phyloP scores from a whole-genome alignment of 1,140 invertebrate species.

The Chironomus striatipennis region DNA sequence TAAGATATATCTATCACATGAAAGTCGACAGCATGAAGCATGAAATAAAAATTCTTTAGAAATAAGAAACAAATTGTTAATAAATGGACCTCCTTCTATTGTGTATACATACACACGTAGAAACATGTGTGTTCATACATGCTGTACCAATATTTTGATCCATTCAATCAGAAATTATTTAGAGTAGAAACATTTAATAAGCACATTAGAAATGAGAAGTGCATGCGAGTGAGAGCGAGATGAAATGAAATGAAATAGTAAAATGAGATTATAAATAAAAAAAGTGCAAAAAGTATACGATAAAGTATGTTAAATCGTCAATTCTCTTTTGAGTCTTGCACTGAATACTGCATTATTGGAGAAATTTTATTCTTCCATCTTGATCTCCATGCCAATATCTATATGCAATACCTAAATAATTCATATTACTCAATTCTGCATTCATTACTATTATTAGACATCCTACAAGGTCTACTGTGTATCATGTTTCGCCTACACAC shows the following conservation, averaged over 20 bases:
- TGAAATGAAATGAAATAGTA: not conserved
- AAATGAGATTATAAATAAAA: not conserved
- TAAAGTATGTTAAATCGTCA: not conserved
- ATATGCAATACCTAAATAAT: too few species aligned
- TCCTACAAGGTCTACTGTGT: not conserved
- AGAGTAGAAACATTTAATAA: slow-evolving; percentile 21
- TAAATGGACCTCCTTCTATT: not conserved
- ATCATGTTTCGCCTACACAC: not conserved
- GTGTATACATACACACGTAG: too few species aligned
- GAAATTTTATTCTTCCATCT: too few species aligned
- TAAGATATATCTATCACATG: not conserved
- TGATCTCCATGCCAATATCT: too few species aligned
- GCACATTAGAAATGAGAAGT: not conserved
- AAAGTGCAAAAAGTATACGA: not conserved
- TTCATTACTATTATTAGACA: not conserved
- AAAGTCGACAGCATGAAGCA: not conserved
- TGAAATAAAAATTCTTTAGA: not conserved
- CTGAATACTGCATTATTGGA: not conserved
- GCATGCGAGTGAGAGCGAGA: not conserved
- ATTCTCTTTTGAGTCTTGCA: slow-evolving; percentile 1
- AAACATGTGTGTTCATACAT: too few species aligned
- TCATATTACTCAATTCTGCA: not conserved
- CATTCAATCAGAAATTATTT: slow-evolving; percentile 3
- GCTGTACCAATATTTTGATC: not conserved
- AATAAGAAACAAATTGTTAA: slow-evolving; percentile 8